phyloP scores from a whole-genome alignment of 2,113 vertebrate genomes.

The Macrotis lagotis region DNA sequence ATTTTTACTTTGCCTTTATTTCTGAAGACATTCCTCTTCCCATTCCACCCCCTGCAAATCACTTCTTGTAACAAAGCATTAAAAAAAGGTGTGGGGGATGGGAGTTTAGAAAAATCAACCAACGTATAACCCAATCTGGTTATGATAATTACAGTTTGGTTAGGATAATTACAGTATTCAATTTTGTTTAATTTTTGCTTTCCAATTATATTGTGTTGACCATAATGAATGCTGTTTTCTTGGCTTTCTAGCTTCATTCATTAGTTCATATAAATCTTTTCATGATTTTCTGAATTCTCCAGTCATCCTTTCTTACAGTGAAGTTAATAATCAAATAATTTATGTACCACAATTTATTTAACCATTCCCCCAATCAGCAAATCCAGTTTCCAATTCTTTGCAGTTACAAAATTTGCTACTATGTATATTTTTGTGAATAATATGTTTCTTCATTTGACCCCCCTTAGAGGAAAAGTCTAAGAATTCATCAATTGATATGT shows the following conservation, averaged over 20 bases:
- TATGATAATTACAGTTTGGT: neutral
- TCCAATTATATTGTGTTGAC: neutral
- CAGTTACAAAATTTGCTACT: neutral
- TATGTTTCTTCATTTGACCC: neutral
- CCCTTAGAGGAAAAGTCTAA: neutral
- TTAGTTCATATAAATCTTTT: neutral
- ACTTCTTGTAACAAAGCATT: neutral
- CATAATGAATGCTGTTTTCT: neutral
- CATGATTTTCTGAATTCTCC: neutral
- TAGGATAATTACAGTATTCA: neutral
- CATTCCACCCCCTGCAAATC: neutral
- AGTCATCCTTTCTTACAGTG: neutral
- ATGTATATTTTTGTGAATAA: neutral
- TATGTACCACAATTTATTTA: neutral
- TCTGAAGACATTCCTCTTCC: neutral
- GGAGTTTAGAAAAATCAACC: neutral
- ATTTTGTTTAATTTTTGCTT: neutral
- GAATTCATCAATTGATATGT: neutral
- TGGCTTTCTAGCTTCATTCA: neutral
- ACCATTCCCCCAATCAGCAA: neutral
- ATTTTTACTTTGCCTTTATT: neutral
- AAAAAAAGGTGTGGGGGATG: neutral
- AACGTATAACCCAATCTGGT: neutral
- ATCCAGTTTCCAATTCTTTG: neutral
- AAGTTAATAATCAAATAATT: neutral